phyloP scores from a whole-genome alignment of 2,113 vertebrate species.

The Dryoscopus gambensis region DNA sequence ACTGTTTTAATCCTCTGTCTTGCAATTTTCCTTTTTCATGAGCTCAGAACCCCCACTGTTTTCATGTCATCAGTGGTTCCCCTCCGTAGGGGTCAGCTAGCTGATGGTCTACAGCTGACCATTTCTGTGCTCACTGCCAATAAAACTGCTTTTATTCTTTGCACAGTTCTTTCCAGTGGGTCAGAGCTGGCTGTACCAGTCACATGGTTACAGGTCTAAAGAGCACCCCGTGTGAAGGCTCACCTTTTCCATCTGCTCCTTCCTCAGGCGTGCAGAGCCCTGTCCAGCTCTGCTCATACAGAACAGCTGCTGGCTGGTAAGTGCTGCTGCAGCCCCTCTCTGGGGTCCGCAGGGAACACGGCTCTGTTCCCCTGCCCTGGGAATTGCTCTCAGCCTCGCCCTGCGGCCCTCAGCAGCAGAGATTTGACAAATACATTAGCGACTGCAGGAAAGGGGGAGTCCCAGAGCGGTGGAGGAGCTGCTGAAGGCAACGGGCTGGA shows the following conservation, averaged over 20 bases:
- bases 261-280: not conserved
- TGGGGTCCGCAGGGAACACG: accelerated
- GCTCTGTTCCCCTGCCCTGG: not conserved
- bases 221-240: not conserved
- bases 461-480: accelerated
- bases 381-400: not conserved
- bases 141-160: not conserved
- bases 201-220: not conserved
- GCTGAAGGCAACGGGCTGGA: not conserved
- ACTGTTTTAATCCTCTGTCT: constrained; percentile 56
- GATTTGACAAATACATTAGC: accelerated
- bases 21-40: constrained; percentile 21
- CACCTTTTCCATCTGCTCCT: not conserved
- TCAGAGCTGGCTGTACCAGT: not conserved
- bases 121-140: not conserved
- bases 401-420: not conserved
- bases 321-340: not conserved
- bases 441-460: not conserved
- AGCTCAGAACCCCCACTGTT: constrained; percentile 13
- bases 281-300: not conserved
- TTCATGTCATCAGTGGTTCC: not conserved
- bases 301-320: not conserved
- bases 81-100: not conserved
- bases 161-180: not conserved
- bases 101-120: not conserved